Base-by-base conservation (phyloP, 2,888 invertebrate species). In the Erpobdella octoculata region DNA sequence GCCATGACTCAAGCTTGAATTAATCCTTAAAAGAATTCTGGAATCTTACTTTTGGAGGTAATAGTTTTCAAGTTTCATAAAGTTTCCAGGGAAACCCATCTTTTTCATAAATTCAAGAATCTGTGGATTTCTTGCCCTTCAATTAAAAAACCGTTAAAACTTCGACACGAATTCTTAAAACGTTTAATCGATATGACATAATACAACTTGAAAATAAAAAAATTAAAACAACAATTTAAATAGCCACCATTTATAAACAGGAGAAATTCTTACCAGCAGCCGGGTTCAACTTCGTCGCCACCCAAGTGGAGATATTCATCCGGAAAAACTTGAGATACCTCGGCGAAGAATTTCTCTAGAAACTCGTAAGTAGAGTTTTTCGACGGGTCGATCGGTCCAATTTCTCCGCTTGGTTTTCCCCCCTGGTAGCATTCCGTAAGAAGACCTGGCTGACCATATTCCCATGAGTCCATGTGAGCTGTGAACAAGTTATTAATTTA, bases 151-250 rank as follows among this genome's bases (percentile, higher is more conserved):
- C 12, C 31, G 9, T 62, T 6, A 2, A 8, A 1, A 6, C 88
- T 89, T 0, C 91, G 97, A 84, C 87, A 89, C 1, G 91, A 97
- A 21, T 94, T 96, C 83, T 94, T 95, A n/a, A 53, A 53, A 67
- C 21, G 25, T 58, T 31, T n/a, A 46, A 38, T 28, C 15, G 28
- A 38, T 25, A 12, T 41, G 46, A n/a, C 4, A 38, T 18, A 3
- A 48, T 21, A 36, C n/a, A n/a, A n/a, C n/a, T 6, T 76, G 71
- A 9, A 78, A 79, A 2, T 73, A 79, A 3, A 70, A 72, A n/a
- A n/a, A n/a, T n/a, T n/a, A n/a, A n/a, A n/a, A n/a, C n/a, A n/a
- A n/a, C n/a, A n/a, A n/a, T n/a, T n/a, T n/a, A n/a, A n/a, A n/a
- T n/a, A n/a, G n/a, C n/a, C n/a, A n/a, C n/a, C n/a, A n/a, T n/a